Conservation (phyloP, 2,113 vertebrate species). For the Hemiprocne comata region DNA sequence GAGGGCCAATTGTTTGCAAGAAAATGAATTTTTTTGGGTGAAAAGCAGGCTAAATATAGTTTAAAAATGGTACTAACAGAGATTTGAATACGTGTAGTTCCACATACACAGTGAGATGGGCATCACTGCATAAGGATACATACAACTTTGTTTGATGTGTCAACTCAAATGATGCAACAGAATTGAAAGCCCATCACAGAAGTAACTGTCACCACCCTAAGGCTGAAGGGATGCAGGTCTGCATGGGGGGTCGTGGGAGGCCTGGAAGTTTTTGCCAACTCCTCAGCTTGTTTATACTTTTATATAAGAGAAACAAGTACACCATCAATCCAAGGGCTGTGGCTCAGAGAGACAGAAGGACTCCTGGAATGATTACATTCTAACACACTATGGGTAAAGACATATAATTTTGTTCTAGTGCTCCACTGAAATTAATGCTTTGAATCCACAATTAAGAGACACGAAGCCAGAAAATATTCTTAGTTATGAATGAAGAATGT, state of each 20-base stretch:
- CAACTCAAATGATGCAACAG: neutral
- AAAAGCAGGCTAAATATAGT: neutral
- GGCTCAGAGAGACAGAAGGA: neutral
- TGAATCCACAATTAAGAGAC: neutral
- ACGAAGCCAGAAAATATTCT: neutral
- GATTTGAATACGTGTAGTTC: neutral
- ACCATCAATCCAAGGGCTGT: neutral
- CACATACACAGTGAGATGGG: neutral
- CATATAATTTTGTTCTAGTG: neutral
- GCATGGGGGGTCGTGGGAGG: neutral
- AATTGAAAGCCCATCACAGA: neutral
- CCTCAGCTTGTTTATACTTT: neutral
- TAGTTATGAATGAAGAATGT: neutral
- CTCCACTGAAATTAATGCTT: neutral
- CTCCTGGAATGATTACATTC: neutral
- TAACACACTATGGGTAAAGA: neutral
- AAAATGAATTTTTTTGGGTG: neutral
- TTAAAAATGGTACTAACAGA: neutral
- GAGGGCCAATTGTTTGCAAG: neutral
- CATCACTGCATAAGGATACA: neutral
- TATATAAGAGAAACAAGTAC: neutral
- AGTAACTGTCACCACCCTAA: neutral
- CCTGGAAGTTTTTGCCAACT: neutral
- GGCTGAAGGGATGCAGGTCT: neutral
- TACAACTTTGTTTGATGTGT: neutral